Base-by-base conservation (phyloP, 2,113 vertebrate genomes). In the Tautogolabrus adspersus region DNA sequence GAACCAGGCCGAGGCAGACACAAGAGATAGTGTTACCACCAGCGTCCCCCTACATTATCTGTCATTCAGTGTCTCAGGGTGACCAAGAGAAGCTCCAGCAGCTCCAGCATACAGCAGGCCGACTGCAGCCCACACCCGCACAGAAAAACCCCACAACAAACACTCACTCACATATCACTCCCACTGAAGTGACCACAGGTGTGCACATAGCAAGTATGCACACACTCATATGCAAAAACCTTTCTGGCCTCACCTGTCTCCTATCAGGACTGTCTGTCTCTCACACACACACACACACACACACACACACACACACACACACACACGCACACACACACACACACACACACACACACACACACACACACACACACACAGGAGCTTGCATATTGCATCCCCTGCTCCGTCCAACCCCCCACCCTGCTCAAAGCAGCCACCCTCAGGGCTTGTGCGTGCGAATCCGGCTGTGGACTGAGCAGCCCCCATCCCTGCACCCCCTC, bases 401-500 rank as follows among this genome's bases (percentile, higher is more conserved):
- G 54, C 81, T 69, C 73, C 30, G n/a, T 79, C 66, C 75, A 67
- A 60, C 80, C 79, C 81, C 85, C 72, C 80, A 64, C 81, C 68
- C 80, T n/a, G 54, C 83, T 73, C 84, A 75, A 81, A 84, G 77
- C 80, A 83, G 82, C 86, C 82, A 61, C 86, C 89, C 90, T 83
- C 72, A 30, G 90, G 87, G 90, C 86, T 88, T 92, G 89, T 94
- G 94, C 94, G 93, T 95, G 94, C 93, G 92, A 95, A 93, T 93
- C 88, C 59, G 52, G 82, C 88, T 85, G 68, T 86, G 84, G 86
- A 91, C 91, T 91, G 82, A 51, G 74, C 79, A 82, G 88, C 88
- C 85, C 90, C 86, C 88, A 79, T 85, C 8, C 10, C 81, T 59
- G 80, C 76, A 1, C 86, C 83, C 73, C 80, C 79, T 79, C 75